Percentiles rank a stretch among this genome's conserved stretches.
Evolutionary conservation across 2,113 vertebrate species (phyloP).

Genomic region (Pseudopodoces humilis): DNA sequence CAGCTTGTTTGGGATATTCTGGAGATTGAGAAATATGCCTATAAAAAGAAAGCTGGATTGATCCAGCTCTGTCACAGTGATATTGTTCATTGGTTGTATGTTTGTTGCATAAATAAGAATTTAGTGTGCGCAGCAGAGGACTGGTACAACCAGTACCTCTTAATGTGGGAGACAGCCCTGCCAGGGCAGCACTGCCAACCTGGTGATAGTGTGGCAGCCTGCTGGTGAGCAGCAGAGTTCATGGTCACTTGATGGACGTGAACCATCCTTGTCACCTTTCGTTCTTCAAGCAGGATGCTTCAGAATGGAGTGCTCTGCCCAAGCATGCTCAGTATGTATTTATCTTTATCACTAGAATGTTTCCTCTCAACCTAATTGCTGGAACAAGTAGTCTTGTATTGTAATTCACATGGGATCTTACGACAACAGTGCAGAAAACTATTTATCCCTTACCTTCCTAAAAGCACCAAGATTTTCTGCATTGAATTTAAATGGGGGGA

Average conservation of each 20-base stretch:
- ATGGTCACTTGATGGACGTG: constrained; percentile 66
- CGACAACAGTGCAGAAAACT: constrained; percentile 58
- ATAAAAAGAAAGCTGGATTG: constrained; percentile 68
- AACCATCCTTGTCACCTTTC: constrained; percentile 67
- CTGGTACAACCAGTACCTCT: constrained; percentile 37
- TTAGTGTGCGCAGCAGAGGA: constrained; percentile 22
- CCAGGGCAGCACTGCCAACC: constrained; percentile 6
- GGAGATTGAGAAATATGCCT: constrained; percentile 64
- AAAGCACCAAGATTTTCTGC: constrained; percentile 62
- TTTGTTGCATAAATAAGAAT: constrained; percentile 71
- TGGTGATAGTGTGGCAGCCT: constrained; percentile 25
- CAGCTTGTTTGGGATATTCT: constrained; percentile 65
- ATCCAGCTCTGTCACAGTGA: constrained; percentile 71
- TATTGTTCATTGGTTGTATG: constrained; percentile 70
- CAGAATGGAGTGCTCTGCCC: constrained; percentile 73
- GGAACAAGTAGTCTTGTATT: constrained; percentile 64
- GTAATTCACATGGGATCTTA: constrained; percentile 59
- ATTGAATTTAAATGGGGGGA: constrained; percentile 18
- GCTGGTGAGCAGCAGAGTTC: constrained; percentile 33
- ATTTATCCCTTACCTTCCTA: constrained; percentile 22
- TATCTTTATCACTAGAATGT: constrained; percentile 72
- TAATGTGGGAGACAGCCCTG: constrained; percentile 19
- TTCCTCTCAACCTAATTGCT: constrained; percentile 69
- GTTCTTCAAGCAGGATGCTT: constrained; percentile 73
- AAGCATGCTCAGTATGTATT: constrained; percentile 76